phyloP scores from a whole-genome alignment of 2,888 invertebrate species.

The Tethea ocularis region DNA sequence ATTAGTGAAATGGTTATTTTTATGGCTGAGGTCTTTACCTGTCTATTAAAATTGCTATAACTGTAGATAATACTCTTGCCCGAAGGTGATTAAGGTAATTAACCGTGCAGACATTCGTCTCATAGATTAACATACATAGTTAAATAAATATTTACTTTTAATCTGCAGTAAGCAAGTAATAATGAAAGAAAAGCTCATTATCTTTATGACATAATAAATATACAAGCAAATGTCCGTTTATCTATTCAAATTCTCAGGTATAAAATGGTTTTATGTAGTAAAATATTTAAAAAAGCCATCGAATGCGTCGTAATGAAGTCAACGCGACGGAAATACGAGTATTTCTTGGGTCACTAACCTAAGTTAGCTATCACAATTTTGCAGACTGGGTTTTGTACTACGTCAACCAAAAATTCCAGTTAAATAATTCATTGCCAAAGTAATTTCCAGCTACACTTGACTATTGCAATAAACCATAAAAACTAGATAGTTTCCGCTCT shows the following conservation, averaged over 20 bases:
- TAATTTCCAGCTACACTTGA: neutral
- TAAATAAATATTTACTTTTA: neutral
- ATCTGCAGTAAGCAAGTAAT: neutral
- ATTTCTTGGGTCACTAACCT: constrained; percentile 10
- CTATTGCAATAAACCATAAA: too few species aligned
- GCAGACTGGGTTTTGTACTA: neutral
- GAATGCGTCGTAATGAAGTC: constrained; percentile 8
- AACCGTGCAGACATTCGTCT: neutral
- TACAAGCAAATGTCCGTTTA: neutral
- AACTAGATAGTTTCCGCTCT: too few species aligned
- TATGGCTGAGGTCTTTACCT: neutral
- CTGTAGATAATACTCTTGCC: neutral
- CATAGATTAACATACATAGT: neutral
- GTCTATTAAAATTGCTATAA: neutral
- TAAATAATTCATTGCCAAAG: neutral
- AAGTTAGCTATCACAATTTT: constrained; percentile 8
- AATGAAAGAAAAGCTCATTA: too few species aligned
- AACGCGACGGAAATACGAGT: constrained; percentile 9
- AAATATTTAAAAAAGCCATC: constrained; percentile 2
- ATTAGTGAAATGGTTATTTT: neutral
- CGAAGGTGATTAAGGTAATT: neutral
- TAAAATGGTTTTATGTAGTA: neutral
- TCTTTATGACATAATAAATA: neutral
- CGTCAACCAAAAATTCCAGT: neutral
- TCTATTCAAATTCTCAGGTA: constrained; percentile 3